Base-by-base conservation (phyloP, 2,888 invertebrate species). In the Periphyllus acericola region DNA sequence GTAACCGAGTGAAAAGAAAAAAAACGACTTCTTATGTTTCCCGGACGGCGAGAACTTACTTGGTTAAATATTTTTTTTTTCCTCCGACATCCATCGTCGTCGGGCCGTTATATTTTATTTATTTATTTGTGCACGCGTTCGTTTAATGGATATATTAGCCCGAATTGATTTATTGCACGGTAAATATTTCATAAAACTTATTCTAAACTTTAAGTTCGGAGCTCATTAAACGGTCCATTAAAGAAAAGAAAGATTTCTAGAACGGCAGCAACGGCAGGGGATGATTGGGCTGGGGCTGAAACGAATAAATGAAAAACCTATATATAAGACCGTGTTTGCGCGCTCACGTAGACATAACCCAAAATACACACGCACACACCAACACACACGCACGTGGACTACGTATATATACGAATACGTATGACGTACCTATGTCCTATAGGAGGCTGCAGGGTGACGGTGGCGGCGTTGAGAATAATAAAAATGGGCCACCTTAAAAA, bases 191-290 rank as follows among this genome's bases (percentile, higher is more conserved):
- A 29, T 36, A 55, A 29, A 85, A 79, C 55, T 74, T 29, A 29
- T 71, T 71, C 52, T 74, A 78, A 85, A 46, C 55, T 83, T 84
- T 14, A 72, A 86, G 52, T 86, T 79, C 34, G 71, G 36, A 71
- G 79, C 68, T 86, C 85, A 86, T 86, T 86, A 85, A 85, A 85
- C 71, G 85, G 85, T 71, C 71, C 71, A 55, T 85, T 79, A 79
- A 79, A 46, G n/a, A 8, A 71, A 55, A 55, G 55, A 83, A 83
- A 55, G 55, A 74, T 60, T 74, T n/a, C 36, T 60, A 72, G 32
- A 68, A 68, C 68, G 4, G n/a, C n/a, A 11, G 6, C 36, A 36
- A 6, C 36, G 55, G 36, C 11, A n/a, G 34, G 52, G 34, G 52
- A 68, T 17, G 46, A 40, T 60, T 76, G 83, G 40, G 25, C 9